A percentile compares a stretch with the other conserved stretches of the same genome.
Evolutionary conservation across 2,888 invertebrate genomes (phyloP).

Genomic region (Cosmia trapezina): DNA sequence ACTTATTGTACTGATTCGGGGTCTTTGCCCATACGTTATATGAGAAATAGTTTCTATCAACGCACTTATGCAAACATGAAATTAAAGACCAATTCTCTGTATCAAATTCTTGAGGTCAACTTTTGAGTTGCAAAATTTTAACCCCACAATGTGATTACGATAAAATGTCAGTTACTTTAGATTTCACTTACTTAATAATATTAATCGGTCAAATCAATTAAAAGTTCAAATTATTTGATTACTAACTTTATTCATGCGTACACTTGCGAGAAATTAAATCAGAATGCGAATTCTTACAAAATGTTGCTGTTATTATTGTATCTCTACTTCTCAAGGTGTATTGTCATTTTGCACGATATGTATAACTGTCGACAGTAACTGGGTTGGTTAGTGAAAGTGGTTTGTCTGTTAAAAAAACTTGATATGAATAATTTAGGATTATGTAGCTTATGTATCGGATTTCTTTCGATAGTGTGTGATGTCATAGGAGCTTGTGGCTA

Average conservation of each 20-base stretch:
- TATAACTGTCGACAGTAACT: constrained; percentile 29
- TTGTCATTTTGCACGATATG: constrained; percentile 56
- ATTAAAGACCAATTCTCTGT: not conserved
- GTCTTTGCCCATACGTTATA: not conserved
- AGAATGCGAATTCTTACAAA: constrained; percentile 17
- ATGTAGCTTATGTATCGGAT: constrained; percentile 20
- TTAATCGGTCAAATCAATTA: constrained; percentile 5
- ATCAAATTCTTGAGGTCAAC: not conserved
- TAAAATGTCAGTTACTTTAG: constrained; percentile 18
- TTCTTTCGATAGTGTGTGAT: constrained; percentile 24
- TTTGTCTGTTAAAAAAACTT: constrained; percentile 31
- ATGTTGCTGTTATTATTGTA: constrained; percentile 10
- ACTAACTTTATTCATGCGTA: not conserved
- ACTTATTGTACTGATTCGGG: too few species aligned
- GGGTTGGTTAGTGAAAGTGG: constrained; percentile 55
- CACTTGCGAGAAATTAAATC: constrained; percentile 14
- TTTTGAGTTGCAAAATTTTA: constrained; percentile 1
- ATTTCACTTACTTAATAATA: constrained; percentile 28
- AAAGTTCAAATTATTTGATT: constrained; percentile 11
- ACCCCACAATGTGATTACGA: constrained; percentile 14
- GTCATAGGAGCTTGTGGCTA: too few species aligned
- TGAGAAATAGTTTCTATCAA: not conserved
- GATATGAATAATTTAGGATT: constrained; percentile 48
- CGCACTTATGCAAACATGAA: not conserved
- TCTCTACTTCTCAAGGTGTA: constrained; percentile 45